Base-by-base conservation (phyloP, 2,888 invertebrate species). In the Rotaria sp. region DNA sequence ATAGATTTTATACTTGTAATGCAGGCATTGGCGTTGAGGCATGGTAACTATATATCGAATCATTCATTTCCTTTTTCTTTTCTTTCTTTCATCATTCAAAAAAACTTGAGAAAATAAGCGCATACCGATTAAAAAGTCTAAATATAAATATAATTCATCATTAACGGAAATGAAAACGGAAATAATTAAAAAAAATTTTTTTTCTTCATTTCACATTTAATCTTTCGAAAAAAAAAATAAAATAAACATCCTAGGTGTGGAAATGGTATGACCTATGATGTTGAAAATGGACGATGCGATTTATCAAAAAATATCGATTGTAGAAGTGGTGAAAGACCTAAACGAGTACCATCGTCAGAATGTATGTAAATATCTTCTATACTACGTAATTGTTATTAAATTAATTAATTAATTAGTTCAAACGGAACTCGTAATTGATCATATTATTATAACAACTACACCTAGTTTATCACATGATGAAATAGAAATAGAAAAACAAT, bases 241-340 rank as follows among this genome's bases (percentile, higher is more conserved):
- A 24, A n/a, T 0, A 45, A 45, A 45, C 30, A 30, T 59, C 30
- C 4, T 59, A 59, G 86, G 87, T 87, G 87, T 45, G 87, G 87
- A n/a, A 80, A 85, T 11, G 57, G 87, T 30, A 87, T 87, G 87
- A 80, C 85, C 8, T 87, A 85, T 67, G 87, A 87, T 74, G 52
- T 59, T 52, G 85, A 85, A 21, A 55, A 87, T 57, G 45, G 59
- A 50, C 85, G 87, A 30, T 87, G 87, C 52, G 87, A 87, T 35
- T 80, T 87, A 84, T 67, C 85, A 35, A 59, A 45, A 26, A 55
- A 67, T 52, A 80, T 87, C 24, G 80, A 87, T 45, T 87, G 87
- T 67, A 87, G 85, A 48, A 84, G 80, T 85, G 87, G 87, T 8
- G 85, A 87, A 35, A 67, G 87, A 84, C 87, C 87, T 21, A 85